Conservation (phyloP, 2,888 invertebrate species). For the Melipona beecheii region DNA sequence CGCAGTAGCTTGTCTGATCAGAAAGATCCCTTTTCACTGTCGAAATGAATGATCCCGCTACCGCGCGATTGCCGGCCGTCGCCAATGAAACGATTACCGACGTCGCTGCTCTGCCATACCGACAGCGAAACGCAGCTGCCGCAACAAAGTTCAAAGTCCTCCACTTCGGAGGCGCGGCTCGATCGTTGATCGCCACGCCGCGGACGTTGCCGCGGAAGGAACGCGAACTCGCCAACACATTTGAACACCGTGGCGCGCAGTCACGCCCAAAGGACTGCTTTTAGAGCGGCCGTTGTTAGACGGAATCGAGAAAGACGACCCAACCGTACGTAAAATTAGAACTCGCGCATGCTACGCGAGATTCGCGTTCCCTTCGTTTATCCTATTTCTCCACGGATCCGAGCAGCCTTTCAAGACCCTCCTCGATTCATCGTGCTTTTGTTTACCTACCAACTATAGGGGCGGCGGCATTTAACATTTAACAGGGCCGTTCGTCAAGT, state of each 20-base stretch:
- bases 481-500: constrained; percentile 4
- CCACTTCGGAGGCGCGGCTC: constrained; percentile 39
- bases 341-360: constrained; percentile 55
- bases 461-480: constrained; percentile 8
- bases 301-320: constrained; percentile 69
- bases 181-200: constrained; percentile 31
- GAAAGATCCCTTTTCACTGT: neutral
- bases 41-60: neutral
- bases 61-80: too few species aligned
- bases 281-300: constrained; percentile 57
- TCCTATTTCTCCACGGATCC: constrained; percentile 51
- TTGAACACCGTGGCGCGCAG: constrained; percentile 62
- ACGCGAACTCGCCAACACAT: constrained; percentile 40
- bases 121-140: neutral
- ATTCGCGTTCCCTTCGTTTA: constrained; percentile 65
- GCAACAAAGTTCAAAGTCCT: constrained; percentile 7
- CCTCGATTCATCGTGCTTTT: constrained; percentile 42
- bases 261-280: constrained; percentile 59
- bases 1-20: neutral
- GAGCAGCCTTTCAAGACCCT: constrained; percentile 3
- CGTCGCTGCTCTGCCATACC: neutral
- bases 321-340: constrained; percentile 73
- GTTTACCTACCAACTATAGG: constrained; percentile 32
- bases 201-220: constrained; percentile 43
- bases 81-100: constrained; percentile 21